phyloP scores from a whole-genome alignment of 2,797 vertebrate genomes.

The Rhodeus uyekii region DNA sequence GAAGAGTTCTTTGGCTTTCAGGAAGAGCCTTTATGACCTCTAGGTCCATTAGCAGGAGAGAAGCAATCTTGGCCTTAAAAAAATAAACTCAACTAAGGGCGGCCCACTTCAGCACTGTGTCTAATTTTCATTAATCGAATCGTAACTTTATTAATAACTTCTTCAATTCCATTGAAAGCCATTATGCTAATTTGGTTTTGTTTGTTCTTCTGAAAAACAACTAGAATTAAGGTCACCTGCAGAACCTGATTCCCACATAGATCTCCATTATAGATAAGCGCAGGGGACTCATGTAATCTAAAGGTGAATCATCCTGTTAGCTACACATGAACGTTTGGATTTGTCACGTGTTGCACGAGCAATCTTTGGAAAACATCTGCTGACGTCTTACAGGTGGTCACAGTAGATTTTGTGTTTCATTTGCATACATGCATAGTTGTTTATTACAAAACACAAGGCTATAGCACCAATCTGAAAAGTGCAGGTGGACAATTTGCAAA shows the following conservation, averaged over 20 bases:
- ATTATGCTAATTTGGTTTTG: background rate
- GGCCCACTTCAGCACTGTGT: background rate
- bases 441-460: background rate
- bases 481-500: background rate
- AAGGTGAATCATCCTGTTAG: slow-evolving; percentile 2
- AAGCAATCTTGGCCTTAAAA: background rate
- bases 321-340: background rate
- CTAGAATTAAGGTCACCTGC: background rate
- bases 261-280: slow-evolving; percentile 33
- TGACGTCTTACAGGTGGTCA: background rate
- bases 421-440: background rate
- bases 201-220: slow-evolving; percentile 8
- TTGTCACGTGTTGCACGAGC: background rate
- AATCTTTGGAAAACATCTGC: background rate
- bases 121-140: background rate
- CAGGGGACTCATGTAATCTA: slow-evolving; percentile 12
- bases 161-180: background rate
- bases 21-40: background rate
- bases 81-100: background rate
- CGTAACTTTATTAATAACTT: background rate
- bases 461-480: background rate
- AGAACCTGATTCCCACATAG: slow-evolving; percentile 5
- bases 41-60: background rate
- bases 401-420: background rate
- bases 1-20: slow-evolving; percentile 12